Conservation (phyloP, 2,888 invertebrate species). For the Drosophila longiperda region DNA sequence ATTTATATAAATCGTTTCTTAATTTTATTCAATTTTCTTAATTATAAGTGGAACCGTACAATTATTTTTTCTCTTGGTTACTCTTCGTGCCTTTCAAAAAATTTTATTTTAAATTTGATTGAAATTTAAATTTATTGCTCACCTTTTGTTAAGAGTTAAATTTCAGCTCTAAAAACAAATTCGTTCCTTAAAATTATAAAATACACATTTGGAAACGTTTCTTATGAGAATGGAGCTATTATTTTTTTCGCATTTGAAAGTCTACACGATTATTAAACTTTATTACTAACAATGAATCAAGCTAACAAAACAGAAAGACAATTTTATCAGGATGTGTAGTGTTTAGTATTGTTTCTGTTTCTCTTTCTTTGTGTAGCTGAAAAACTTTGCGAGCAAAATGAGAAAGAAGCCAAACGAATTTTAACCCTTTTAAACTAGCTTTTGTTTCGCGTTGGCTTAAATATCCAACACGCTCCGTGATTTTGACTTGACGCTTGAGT, state of each 20-base stretch:
- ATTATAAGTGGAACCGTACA: not conserved
- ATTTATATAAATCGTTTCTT: not conserved
- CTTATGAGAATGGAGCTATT: not conserved
- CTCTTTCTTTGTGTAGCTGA: slow-evolving; percentile 8
- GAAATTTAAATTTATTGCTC: not conserved
- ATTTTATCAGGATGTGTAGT: slow-evolving; percentile 28
- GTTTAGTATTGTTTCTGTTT: slow-evolving; percentile 9
- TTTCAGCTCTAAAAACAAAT: not conserved
- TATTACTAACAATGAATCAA: slow-evolving; percentile 36
- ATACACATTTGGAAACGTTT: not conserved
- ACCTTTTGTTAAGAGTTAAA: not conserved
- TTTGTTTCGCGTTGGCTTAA: slow-evolving; percentile 2
- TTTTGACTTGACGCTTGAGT: slow-evolving; percentile 16
- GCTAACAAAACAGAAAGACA: slow-evolving; percentile 30
- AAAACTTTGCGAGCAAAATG: slow-evolving; percentile 1
- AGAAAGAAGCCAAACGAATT: slow-evolving; percentile 50
- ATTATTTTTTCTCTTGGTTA: no score
- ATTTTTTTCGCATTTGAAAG: not conserved
- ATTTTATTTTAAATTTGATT: not conserved
- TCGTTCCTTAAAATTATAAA: not conserved
- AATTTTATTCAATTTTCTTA: not conserved
- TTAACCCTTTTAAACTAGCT: slow-evolving; percentile 26
- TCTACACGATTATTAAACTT: slow-evolving; percentile 2
- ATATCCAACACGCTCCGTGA: slow-evolving; percentile 18
- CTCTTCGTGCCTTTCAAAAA: not conserved